Evolutionary conservation across 2,888 invertebrate genomes (phyloP), one percentile per base, ranked within the genome.

Genomic region (Dromius quadrimaculatus): DNA sequence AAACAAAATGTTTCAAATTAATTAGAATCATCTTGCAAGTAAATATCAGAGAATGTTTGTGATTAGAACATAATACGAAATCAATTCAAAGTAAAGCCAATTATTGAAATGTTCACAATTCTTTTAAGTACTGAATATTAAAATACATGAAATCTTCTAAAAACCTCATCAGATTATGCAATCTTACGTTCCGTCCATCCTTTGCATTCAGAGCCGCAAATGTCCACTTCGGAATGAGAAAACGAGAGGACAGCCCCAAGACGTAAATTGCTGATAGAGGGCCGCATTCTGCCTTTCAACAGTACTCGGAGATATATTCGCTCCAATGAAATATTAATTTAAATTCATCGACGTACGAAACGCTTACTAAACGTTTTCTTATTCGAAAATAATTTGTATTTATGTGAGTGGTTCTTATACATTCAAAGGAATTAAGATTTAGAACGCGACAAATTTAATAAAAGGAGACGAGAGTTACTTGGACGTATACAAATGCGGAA

Each of bases 341-440:
- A 66, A 66, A 66, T 66, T 66, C 66, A 66, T 66, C 54, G 66
- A 50, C 66, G 66, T 38, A 66, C 41, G 66, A 59, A 68, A 41
- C 45, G 68, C 68, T 59, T 43, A 59, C 43, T 43, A 68, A 68
- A 68, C 59, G 36, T 19, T 38, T 61, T 65, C 65, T 50, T 50
- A 65, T 65, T 65, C 65, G 45, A 68, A 68, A 59, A 68, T 68
- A 68, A 68, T 68, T 68, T 59, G 68, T 59, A 68, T 68, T 68
- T 68, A 68, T 68, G 68, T 59, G 68, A 68, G 68, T 68, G 68
- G 68, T 68, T 68, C 68, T 68, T 68, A 68, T 54, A 59, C 34
- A 68, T 59, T 68, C 68, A 68, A 68, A 59, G 57, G 59, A 68
- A 68, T 68, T 59, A 68, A 68, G 68, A 68, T 68, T 68, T 68